Conservation (phyloP, 2,888 invertebrate genomes). For the Helicoverpa assulta region DNA sequence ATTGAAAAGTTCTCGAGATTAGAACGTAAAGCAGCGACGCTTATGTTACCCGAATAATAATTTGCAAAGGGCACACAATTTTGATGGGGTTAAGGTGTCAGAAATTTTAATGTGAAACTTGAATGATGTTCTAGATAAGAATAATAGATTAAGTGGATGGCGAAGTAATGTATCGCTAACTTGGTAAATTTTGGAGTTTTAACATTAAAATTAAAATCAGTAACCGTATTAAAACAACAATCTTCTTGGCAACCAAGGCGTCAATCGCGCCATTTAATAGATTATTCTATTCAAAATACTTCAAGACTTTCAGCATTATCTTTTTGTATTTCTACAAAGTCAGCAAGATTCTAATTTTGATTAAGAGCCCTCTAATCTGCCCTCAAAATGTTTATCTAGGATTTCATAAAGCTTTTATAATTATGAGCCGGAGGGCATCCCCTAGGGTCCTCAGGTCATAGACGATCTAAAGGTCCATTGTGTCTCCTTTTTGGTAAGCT, state of each 20-base stretch:
- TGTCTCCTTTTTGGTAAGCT: background rate
- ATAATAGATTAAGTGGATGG: conserved; percentile 1
- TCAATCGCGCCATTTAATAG: background rate
- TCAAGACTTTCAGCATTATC: background rate
- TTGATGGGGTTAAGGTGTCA: conserved; percentile 15
- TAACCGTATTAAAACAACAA: no score
- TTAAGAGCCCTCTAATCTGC: conserved; percentile 5
- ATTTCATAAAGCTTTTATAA: conserved; percentile 14
- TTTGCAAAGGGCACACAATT: conserved; percentile 29
- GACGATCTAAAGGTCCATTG: conserved; percentile 8
- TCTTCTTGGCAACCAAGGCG: background rate
- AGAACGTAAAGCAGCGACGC: conserved; percentile 28
- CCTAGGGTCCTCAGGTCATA: background rate
- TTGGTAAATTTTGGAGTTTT: background rate
- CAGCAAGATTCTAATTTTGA: background rate
- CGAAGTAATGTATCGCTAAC: background rate
- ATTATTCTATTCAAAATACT: conserved; percentile 1
- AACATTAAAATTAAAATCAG: no score
- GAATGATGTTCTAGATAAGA: conserved; percentile 1
- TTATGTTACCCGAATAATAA: conserved; percentile 26
- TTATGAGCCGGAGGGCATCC: background rate
- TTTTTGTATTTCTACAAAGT: background rate
- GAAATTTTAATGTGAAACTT: conserved; percentile 15
- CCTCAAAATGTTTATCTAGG: background rate
- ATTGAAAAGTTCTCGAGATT: conserved; percentile 62